Conservation (phyloP, 2,113 vertebrate genomes). For the Alethe diademata region DNA sequence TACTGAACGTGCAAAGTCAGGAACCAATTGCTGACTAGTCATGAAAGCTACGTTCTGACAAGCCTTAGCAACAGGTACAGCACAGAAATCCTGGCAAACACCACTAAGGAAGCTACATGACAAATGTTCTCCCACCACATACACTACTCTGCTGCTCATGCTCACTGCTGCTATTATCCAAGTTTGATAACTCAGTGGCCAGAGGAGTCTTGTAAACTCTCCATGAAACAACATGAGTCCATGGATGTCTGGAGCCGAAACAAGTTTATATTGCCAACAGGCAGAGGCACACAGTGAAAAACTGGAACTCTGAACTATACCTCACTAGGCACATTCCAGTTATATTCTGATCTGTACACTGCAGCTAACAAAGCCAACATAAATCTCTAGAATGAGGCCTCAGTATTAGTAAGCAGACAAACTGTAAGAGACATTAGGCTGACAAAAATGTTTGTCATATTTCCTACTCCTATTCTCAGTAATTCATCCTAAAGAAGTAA, state of each 20-base stretch:
- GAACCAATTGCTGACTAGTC: not conserved
- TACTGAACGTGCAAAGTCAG: not conserved
- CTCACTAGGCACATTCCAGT: not conserved
- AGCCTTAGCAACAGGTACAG: not conserved
- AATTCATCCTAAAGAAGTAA: not conserved
- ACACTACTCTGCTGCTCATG: not conserved
- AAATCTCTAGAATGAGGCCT: not conserved
- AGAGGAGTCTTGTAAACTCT: not conserved
- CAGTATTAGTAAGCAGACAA: not conserved
- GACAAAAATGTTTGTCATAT: not conserved
- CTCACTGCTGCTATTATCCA: not conserved
- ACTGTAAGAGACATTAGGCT: not conserved
- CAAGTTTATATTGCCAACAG: accelerated
- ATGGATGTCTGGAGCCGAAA: not conserved
- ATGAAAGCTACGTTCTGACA: not conserved
- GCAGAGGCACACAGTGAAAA: not conserved
- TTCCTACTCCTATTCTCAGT: not conserved
- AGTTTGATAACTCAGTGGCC: not conserved
- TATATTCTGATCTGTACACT: not conserved
- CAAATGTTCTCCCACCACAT: not conserved
- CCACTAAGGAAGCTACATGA: not conserved
- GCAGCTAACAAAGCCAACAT: not conserved
- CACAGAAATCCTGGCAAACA: not conserved
- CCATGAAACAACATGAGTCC: not conserved
- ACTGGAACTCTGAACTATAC: not conserved